phyloP scores from a whole-genome alignment of 2,113 vertebrate species.

The Tiliqua scincoides region DNA sequence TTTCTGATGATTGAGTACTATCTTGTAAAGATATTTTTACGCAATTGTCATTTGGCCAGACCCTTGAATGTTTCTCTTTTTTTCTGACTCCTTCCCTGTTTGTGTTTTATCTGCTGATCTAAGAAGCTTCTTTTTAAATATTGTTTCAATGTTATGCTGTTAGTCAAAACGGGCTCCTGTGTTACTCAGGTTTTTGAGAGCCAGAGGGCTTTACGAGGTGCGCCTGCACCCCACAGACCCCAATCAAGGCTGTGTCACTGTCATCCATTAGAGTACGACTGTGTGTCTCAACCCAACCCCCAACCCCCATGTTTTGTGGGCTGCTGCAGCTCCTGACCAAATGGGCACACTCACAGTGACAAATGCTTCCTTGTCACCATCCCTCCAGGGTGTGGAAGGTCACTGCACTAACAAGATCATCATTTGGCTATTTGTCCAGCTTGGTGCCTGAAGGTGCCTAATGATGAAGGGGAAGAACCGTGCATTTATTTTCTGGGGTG shows the following conservation, averaged over 20 bases:
- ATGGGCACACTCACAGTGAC: too few species aligned
- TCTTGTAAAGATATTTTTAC: too few species aligned
- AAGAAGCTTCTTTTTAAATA: too few species aligned
- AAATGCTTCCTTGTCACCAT: not conserved
- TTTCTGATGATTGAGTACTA: too few species aligned
- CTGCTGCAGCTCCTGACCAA: not conserved
- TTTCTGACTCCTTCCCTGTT: too few species aligned
- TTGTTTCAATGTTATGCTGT: too few species aligned
- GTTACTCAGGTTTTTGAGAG: too few species aligned
- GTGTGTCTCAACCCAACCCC: not conserved
- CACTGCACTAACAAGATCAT: not conserved
- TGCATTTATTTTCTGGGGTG: not conserved
- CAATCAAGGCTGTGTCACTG: not conserved
- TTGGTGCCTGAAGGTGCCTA: not conserved
- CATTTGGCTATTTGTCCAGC: slow-evolving; percentile 4
- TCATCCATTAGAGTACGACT: not conserved
- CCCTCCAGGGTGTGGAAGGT: not conserved
- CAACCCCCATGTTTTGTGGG: not conserved
- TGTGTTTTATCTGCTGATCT: too few species aligned
- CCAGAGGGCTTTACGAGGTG: too few species aligned
- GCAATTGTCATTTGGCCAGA: too few species aligned
- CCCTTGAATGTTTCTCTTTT: too few species aligned
- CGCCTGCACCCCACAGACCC: not conserved
- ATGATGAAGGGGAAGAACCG: not conserved
- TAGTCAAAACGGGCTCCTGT: not conserved